Conservation (phyloP, 2,113 vertebrate species). For the Brachypteracias leptosomus region DNA sequence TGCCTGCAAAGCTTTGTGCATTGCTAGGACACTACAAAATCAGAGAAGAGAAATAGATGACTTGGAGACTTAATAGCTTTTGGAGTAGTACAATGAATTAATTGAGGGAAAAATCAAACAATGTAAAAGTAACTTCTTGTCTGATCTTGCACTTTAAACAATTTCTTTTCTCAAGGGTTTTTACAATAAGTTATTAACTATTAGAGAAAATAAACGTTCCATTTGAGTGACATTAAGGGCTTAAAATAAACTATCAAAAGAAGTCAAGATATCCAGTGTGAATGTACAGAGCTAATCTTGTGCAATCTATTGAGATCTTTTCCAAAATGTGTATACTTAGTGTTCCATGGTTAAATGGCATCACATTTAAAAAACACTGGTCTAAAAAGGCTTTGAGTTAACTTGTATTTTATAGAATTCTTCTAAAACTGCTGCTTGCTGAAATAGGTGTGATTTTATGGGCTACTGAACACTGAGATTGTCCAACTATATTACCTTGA, state of each 20-base stretch:
- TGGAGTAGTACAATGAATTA: neutral
- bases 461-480: neutral
- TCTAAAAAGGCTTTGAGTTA: neutral
- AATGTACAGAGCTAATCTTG: neutral
- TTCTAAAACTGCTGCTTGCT: neutral
- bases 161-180: neutral
- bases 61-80: neutral
- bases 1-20: neutral
- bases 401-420: neutral
- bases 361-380: neutral
- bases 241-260: neutral
- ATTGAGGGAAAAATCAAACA: neutral
- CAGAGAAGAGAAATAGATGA: neutral
- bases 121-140: neutral
- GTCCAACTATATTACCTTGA: neutral
- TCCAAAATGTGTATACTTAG: neutral
- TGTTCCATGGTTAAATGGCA: neutral
- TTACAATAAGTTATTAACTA: neutral
- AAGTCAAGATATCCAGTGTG: neutral
- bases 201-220: neutral
- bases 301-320: neutral
- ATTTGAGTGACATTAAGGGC: neutral
- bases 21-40: neutral
- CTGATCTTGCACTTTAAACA: neutral
- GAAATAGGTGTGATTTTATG: neutral